Conservation (phyloP, 2,888 invertebrate genomes). For the Pasiphila rectangulata region DNA sequence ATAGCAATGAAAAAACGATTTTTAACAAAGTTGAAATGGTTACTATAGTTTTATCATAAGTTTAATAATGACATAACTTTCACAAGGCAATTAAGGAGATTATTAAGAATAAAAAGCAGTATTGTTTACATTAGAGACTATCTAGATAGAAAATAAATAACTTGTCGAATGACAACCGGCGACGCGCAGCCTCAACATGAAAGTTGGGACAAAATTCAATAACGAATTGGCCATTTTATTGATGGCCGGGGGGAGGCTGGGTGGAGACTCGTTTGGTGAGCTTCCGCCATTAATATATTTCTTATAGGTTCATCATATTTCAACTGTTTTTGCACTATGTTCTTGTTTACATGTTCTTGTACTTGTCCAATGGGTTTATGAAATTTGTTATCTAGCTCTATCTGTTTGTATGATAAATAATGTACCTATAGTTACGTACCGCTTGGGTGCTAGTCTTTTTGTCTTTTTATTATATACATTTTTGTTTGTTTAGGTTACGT, state of each 20-base stretch:
- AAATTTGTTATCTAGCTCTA: conserved; percentile 9
- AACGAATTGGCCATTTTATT: conserved; percentile 82
- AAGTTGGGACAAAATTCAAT: conserved; percentile 79
- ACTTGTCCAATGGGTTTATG: conserved; percentile 15
- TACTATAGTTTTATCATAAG: conserved; percentile 54
- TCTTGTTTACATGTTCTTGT: conserved; percentile 33
- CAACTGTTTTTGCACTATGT: conserved; percentile 52
- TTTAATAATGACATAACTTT: conserved; percentile 77
- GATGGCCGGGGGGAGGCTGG: conserved; percentile 79
- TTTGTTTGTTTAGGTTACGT: no score
- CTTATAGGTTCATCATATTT: conserved; percentile 40
- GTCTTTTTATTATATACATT: no score
- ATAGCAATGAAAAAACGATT: conserved; percentile 48
- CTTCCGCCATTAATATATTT: conserved; percentile 72
- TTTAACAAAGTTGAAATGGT: conserved; percentile 54
- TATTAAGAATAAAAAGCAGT: conserved; percentile 51
- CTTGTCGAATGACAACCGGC: conserved; percentile 72
- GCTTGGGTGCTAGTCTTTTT: no score
- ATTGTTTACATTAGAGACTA: conserved; percentile 69
- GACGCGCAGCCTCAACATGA: conserved; percentile 71
- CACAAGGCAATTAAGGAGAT: conserved; percentile 49
- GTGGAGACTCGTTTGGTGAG: conserved; percentile 73
- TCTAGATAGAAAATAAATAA: conserved; percentile 66
- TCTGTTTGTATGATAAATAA: conserved; percentile 4
- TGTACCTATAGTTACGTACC: no score